phyloP scores from a whole-genome alignment of 2,113 vertebrate species.

The Sinocyclocheilus maitianheensis region DNA sequence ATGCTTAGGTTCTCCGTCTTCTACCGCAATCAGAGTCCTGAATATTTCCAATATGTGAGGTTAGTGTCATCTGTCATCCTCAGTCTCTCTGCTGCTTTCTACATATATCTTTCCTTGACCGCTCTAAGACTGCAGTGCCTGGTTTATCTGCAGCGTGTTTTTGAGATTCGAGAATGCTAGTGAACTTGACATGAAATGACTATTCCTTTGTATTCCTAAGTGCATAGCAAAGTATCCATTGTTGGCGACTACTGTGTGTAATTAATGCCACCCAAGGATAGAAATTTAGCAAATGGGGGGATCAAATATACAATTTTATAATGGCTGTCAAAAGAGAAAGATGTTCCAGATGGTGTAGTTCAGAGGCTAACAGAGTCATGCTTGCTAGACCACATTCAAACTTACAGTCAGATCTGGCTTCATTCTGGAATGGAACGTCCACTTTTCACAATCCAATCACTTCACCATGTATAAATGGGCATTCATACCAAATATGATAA shows the following conservation, averaged over 20 bases:
- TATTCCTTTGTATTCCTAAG: too few relatives aligned
- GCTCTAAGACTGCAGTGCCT: background rate
- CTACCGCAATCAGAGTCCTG: conserved; percentile 92
- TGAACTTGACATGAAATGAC: background rate
- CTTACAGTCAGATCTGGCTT: too few relatives aligned
- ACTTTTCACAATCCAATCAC: too few relatives aligned
- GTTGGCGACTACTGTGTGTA: too few relatives aligned
- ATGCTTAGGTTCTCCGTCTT: conserved; percentile 91
- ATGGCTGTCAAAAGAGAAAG: background rate
- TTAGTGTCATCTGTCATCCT: conserved; percentile 64
- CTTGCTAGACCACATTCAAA: background rate
- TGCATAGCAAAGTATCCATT: too few relatives aligned
- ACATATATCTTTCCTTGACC: background rate
- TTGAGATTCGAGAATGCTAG: background rate
- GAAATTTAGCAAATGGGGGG: too few relatives aligned
- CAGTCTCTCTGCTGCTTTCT: background rate
- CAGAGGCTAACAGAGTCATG: background rate
- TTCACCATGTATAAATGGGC: too few relatives aligned
- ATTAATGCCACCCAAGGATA: too few relatives aligned
- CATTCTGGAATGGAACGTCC: too few relatives aligned
- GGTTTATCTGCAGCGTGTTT: background rate
- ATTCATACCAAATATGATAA: too few relatives aligned
- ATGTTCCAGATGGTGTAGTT: background rate
- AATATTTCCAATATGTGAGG: conserved; percentile 88
- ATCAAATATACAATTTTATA: background rate